Evolutionary conservation across 2,113 vertebrate species (phyloP), one percentile per base, ranked within the genome.

Genomic region (Brachyistius frenatus): DNA sequence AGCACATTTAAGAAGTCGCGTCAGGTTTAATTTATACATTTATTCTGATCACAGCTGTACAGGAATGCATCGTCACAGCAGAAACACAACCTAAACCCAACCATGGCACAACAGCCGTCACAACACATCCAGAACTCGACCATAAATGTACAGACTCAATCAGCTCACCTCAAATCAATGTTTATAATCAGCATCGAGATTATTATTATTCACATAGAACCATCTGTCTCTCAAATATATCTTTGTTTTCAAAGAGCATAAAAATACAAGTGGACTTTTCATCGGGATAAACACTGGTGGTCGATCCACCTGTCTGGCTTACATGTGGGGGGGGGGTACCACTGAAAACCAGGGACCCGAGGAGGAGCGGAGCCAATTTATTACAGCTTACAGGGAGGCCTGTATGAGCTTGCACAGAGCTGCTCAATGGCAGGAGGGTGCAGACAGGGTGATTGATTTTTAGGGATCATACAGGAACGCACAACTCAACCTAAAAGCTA

Each of bases 1-100:
- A 80, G 2, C 30, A 81, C 60, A 71, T 50, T 30, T 4, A 23
- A 68, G 73, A 60, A 10, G 23, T 23, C 23, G 33, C 33, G 8
- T 44, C 36, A 16, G 70, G 66, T 88, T 91, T 78, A 77, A 83
- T 85, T 83, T 84, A 81, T 78, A 92, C 89, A 92, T 93, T 93
- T 93, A 93, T 92, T 93, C 84, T 72, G 76, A 88, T 91, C 88
- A 93, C 91, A 89, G 80, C 87, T 92, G 93, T 93, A 93, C 91
- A 93, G 79, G 78, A 92, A 92, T 88, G 90, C 88, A 89, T 92
- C 79, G 47, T 91, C 85, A 93, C 87, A 91, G 89, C 91, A 89
- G 89, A 93, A 92, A 92, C 87, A 90, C 87, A 90, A 89, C 80
- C 90, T 79, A 86, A 84, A 92, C 86, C 87, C 87, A 81, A 93